Conservation (phyloP, 2,113 vertebrate species). For the Cyanocitta stelleri region DNA sequence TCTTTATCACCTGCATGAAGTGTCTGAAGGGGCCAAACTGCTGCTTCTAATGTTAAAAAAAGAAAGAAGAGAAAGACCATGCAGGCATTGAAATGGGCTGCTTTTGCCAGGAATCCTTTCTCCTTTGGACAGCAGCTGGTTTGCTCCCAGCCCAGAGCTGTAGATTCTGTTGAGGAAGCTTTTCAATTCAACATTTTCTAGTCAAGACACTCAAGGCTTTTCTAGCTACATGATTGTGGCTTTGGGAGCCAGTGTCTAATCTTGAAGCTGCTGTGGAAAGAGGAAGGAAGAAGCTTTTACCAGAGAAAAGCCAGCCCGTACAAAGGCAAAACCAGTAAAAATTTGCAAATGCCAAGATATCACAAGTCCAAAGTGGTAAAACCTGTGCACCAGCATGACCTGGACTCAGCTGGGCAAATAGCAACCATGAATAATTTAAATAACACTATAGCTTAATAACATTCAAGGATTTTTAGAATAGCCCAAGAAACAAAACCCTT, state of each 20-base stretch:
- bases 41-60: not conserved
- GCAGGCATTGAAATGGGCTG: not conserved
- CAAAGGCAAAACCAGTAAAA: not conserved
- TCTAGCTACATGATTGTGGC: not conserved
- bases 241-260: not conserved
- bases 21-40: not conserved
- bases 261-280: slow-evolving; percentile 7
- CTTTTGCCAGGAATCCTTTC: not conserved
- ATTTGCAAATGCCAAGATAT: not conserved
- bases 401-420: not conserved
- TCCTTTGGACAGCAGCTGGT: not conserved
- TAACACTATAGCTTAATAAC: not conserved
- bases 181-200: not conserved
- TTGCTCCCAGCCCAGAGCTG: not conserved
- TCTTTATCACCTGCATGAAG: not conserved
- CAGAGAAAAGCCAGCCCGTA: not conserved
- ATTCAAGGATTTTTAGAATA: not conserved
- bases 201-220: not conserved
- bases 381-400: not conserved
- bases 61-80: fast-evolving
- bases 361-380: not conserved
- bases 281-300: slow-evolving; percentile 37
- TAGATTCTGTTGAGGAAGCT: not conserved
- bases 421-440: not conserved
- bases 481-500: not conserved